Evolutionary conservation across 2,113 vertebrate genomes (phyloP).

Genomic region (Archocentrus centrarchus): DNA sequence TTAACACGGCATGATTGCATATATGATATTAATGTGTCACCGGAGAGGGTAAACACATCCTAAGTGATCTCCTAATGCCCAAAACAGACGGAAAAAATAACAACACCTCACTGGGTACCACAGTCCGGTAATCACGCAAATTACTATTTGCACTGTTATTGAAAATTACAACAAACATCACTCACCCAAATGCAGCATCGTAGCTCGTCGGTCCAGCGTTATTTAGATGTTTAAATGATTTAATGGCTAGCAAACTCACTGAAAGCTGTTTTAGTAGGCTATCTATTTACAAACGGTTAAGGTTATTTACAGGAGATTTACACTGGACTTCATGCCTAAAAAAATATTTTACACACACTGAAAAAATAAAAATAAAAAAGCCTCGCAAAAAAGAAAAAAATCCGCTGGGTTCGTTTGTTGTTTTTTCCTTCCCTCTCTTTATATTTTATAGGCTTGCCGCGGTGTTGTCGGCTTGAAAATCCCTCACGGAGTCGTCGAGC

Average conservation of each 20-base stretch:
- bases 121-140: background rate
- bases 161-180: slow-evolving; percentile 47
- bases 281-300: slow-evolving; percentile 45
- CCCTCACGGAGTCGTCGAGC: slow-evolving; percentile 68
- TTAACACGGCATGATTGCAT: background rate
- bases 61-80: background rate
- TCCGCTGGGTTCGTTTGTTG: background rate
- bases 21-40: background rate
- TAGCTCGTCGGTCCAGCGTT: slow-evolving; percentile 31
- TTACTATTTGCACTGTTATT: background rate
- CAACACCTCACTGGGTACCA: background rate
- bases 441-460: background rate
- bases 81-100: background rate
- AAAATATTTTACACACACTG: slow-evolving; percentile 34
- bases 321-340: slow-evolving; percentile 19
- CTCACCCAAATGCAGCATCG: slow-evolving; percentile 67
- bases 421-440: background rate
- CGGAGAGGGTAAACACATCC: background rate
- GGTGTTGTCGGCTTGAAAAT: slow-evolving; percentile 63
- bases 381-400: background rate
- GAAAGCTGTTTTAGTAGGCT: slow-evolving; percentile 3
- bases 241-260: slow-evolving; percentile 34
- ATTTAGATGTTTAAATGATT: background rate
- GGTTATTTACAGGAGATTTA: slow-evolving; percentile 24
- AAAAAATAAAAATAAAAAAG: slow-evolving; percentile 21